Evolutionary conservation across 2,113 vertebrate genomes (phyloP).

Genomic region (Alces alces): DNA sequence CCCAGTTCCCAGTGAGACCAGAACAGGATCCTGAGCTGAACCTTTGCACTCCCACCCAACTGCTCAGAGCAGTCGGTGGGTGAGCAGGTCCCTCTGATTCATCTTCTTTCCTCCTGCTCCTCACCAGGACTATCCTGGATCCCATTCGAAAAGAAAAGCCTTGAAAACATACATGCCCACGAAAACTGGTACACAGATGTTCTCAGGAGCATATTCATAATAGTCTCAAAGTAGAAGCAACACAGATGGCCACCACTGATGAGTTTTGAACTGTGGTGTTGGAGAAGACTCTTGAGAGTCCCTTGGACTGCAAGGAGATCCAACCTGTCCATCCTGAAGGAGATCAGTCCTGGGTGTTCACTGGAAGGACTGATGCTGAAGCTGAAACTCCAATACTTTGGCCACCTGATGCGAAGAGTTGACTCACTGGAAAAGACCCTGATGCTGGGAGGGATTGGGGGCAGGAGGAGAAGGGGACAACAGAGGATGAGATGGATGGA

Average conservation of each 20-base stretch:
- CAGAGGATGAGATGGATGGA: no score
- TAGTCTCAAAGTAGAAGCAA: background rate
- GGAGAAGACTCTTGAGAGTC: no score
- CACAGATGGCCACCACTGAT: background rate
- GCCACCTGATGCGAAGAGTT: no score
- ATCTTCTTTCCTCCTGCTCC: background rate
- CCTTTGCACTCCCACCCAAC: background rate
- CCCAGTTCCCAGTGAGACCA: background rate
- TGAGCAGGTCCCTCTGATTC: background rate
- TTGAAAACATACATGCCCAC: background rate
- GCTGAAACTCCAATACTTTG: no score
- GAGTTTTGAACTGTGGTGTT: background rate
- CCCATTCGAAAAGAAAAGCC: background rate
- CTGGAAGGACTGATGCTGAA: no score
- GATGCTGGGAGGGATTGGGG: no score
- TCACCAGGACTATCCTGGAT: background rate
- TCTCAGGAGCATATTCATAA: background rate
- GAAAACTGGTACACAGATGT: background rate
- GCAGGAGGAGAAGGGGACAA: no score
- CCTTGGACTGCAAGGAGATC: no score
- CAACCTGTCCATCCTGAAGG: no score
- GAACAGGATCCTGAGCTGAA: background rate
- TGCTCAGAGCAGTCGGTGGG: fast-evolving
- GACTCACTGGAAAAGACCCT: no score
- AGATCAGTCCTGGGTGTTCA: no score